These are phyloP conservation scores for Ctenodactylus gundi DNA, from an alignment of 2,113 vertebrate species.

Conservation along the genomic window DNA sequence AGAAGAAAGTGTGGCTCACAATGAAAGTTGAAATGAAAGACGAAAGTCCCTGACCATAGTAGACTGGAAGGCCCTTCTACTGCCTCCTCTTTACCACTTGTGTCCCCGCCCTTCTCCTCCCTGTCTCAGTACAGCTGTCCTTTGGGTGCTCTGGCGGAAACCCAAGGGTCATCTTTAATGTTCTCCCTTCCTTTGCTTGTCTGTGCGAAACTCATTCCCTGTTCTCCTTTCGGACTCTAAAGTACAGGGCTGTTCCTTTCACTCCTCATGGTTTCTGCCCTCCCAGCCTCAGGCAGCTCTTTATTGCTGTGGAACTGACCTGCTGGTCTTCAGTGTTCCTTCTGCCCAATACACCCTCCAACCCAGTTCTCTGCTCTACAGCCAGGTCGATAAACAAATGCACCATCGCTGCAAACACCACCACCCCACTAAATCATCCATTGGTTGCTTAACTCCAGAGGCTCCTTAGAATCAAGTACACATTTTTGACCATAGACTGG, in stretches of 20 bases:
- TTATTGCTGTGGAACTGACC: not conserved
- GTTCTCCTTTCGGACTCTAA: not conserved
- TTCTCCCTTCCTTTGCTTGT: not conserved
- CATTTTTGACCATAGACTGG: not conserved
- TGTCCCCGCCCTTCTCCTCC: rapidly evolving
- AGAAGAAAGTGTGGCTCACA: not conserved
- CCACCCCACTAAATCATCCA: not conserved
- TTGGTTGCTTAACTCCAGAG: not conserved
- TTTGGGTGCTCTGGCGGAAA: not conserved
- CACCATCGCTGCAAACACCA: not conserved
- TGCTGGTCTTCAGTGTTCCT: not conserved
- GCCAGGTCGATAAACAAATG: not conserved
- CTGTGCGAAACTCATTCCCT: not conserved
- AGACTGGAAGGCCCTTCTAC: no score
- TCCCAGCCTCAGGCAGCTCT: not conserved
- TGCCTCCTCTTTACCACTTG: not conserved
- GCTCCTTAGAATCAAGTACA: not conserved
- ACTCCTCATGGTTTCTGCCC: not conserved
- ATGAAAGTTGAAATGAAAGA: not conserved
- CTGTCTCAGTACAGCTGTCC: rapidly evolving
- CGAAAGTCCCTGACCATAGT: no score
- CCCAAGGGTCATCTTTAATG: not conserved
- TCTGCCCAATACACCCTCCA: not conserved
- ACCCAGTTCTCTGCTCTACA: not conserved
- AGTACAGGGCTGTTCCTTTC: rapidly evolving